Base-by-base conservation (phyloP, 2,888 invertebrate species). In the Orthosia gothica region DNA sequence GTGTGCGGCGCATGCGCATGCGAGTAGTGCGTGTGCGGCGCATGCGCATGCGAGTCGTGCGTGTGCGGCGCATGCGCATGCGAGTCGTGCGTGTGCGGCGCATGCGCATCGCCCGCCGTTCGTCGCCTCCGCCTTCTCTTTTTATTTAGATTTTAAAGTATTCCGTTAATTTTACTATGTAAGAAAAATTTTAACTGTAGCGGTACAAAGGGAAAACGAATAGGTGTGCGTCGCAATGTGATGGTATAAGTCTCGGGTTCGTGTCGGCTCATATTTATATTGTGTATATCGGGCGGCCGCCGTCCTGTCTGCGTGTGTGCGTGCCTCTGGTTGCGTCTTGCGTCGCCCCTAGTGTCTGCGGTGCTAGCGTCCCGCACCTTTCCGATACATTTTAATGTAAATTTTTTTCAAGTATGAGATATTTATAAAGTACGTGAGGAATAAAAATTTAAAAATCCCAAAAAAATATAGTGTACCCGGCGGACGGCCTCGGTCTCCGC, bases 141-240 rank as follows among this genome's bases (percentile, higher is more conserved):
- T 93, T 94, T 94, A 92, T 95, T 95, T 96, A 96, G 95, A 95
- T 94, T 94, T 94, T 95, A 96, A 96, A 95, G 95, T 95, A 96
- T 96, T 96, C 96, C 96, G 96, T 96, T 96, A 96, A 95, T 95
- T 93, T 95, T 92, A 96, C 94, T 96, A 94, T 94, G 92, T 96
- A 95, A 95, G 95, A 93, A 93, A 93, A 93, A 91, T 89, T 91
- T 92, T 89, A 94, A 94, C 92, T 93, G 94, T 94, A 95, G 95
- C 95, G 95, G 95, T 94, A 95, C 94, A 94, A 93, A 92, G 94
- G 94, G 94, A 91, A 91, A 93, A 93, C 92, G 95, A 92, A 91
- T 93, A 93, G 94, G 92, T 93, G 95, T 94, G 95, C 94, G 94
- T 93, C 94, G 95, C 95, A 92, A 92, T 93, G 95, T 93, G 94